Evolutionary conservation across 2,113 vertebrate genomes (phyloP).

Genomic region (Lycaon pictus): DNA sequence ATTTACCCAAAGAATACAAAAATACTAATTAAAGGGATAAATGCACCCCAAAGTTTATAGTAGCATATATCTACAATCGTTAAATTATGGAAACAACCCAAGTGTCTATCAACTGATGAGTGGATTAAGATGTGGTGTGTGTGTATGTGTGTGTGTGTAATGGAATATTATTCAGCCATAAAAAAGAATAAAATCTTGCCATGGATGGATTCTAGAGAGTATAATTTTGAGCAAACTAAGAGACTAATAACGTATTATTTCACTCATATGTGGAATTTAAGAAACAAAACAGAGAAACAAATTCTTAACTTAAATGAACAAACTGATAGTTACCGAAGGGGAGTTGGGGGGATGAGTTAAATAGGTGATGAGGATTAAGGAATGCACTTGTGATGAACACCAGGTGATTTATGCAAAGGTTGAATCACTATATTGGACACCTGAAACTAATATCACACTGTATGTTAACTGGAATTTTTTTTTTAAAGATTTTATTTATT

Average conservation of each 20-base stretch:
- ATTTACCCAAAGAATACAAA: neutral
- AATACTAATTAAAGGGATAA: neutral
- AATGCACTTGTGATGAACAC: neutral
- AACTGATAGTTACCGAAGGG: neutral
- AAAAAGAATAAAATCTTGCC: neutral
- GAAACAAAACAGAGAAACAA: neutral
- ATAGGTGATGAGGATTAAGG: no score
- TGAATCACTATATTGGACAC: neutral
- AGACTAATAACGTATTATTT: neutral
- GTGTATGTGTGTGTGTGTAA: no score
- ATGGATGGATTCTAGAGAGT: neutral
- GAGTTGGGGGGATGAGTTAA: neutral
- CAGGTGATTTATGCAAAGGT: neutral
- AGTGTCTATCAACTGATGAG: neutral
- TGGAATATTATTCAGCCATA: neutral
- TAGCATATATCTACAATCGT: neutral
- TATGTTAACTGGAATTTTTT: neutral
- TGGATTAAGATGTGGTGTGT: neutral
- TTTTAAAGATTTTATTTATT: no score
- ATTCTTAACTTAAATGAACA: neutral
- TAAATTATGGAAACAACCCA: neutral
- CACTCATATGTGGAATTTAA: neutral
- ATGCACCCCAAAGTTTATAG: neutral
- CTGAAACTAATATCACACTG: neutral
- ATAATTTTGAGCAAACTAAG: neutral